Conservation (phyloP, 2,113 vertebrate species). For the Marmota monax region DNA sequence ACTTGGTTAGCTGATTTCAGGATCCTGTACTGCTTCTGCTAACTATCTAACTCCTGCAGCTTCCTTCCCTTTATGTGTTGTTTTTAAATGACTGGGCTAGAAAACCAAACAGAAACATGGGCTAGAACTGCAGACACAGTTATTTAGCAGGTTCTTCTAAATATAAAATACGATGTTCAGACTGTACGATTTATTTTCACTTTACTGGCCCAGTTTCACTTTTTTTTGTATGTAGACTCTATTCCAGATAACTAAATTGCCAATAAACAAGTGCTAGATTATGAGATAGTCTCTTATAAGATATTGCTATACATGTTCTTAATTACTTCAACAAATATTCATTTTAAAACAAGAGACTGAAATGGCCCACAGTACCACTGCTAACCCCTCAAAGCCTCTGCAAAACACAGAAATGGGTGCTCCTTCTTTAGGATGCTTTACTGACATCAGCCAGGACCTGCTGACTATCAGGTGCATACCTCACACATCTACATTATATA, state of each 20-base stretch:
- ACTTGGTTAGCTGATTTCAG: not conserved
- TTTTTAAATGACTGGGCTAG: not conserved
- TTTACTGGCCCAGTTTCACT: conserved; percentile 28
- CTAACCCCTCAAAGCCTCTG: not conserved
- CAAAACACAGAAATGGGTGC: not conserved
- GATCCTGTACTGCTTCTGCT: not conserved
- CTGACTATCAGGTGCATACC: not conserved
- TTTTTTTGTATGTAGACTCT: not conserved
- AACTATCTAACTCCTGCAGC: not conserved
- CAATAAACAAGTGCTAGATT: not conserved
- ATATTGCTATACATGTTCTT: not conserved
- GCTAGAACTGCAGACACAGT: not conserved
- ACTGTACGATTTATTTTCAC: not conserved
- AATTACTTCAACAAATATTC: conserved; percentile 6
- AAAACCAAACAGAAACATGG: not conserved
- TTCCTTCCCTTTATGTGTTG: not conserved
- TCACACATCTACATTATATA: too few relatives aligned
- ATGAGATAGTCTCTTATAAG: not conserved
- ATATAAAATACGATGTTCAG: not conserved
- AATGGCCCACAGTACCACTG: not conserved
- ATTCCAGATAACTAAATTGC: not conserved
- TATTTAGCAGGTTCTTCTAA: not conserved
- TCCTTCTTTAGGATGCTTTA: not conserved
- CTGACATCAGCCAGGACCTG: not conserved
- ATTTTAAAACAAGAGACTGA: not conserved